phyloP scores from a whole-genome alignment of 2,113 vertebrate species.

The Cheirogaleus medius region DNA sequence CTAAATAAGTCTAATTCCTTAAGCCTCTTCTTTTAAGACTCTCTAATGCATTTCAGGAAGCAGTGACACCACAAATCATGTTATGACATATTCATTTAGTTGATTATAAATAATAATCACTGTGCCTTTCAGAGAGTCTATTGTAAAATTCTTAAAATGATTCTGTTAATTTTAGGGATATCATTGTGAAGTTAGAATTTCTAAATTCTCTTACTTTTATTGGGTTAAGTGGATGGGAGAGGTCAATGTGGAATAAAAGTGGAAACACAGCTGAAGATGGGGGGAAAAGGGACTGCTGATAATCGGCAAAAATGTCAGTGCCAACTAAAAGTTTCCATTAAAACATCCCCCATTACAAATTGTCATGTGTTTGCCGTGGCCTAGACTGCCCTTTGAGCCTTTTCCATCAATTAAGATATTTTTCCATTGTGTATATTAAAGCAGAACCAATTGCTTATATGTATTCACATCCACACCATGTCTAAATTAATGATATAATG shows the following conservation, averaged over 20 bases:
- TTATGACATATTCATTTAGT: neutral
- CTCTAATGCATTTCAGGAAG: neutral
- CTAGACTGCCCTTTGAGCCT: neutral
- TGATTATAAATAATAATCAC: neutral
- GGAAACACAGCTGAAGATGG: neutral
- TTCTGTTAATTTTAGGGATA: neutral
- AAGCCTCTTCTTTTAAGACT: neutral
- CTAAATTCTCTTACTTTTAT: neutral
- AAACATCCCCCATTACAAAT: neutral
- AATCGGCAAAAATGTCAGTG: neutral
- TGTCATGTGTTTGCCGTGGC: neutral
- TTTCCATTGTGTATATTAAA: neutral
- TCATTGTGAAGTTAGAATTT: neutral
- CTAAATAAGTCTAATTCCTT: slow-evolving; percentile 6
- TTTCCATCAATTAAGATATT: slow-evolving; percentile 52
- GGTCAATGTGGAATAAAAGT: neutral
- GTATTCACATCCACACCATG: neutral
- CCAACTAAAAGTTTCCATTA: neutral
- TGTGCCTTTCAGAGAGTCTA: neutral
- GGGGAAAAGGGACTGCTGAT: neutral
- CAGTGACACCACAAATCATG: neutral
- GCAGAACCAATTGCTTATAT: neutral
- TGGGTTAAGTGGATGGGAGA: neutral
- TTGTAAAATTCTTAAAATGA: neutral
- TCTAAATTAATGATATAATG: slow-evolving; percentile 20